A percentile compares a stretch with the other conserved stretches of the same genome.
These are phyloP conservation scores for Oncorhynchus nerka DNA, from an alignment of 2,113 vertebrate genomes.

Conservation along the genomic window DNA sequence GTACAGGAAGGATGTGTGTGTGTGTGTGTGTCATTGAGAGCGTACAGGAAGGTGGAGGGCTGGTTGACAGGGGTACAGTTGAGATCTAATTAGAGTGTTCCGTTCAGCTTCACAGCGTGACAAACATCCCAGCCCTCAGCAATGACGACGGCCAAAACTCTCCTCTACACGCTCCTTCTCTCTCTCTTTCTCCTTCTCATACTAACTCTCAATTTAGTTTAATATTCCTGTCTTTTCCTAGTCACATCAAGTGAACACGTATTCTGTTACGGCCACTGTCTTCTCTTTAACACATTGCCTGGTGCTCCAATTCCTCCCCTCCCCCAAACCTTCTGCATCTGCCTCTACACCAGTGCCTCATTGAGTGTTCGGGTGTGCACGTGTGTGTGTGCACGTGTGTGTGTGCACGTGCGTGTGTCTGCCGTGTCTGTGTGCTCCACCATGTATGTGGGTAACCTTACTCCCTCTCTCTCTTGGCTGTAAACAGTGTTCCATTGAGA, in stretches of 20 bases:
- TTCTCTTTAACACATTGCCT: neutral
- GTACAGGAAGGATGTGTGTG: slow-evolving; percentile 33
- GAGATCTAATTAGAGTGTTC: slow-evolving; percentile 73
- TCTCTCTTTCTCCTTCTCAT: slow-evolving; percentile 6
- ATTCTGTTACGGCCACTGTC: neutral
- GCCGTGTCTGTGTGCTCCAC: slow-evolving; percentile 8
- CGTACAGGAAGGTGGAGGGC: slow-evolving; percentile 53
- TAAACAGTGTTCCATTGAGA: slow-evolving; percentile 65
- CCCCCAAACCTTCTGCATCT: slow-evolving; percentile 39
- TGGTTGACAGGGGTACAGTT: slow-evolving; percentile 58
- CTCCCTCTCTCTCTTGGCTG: slow-evolving; percentile 41
- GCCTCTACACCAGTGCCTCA: slow-evolving; percentile 37
- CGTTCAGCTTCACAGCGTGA: slow-evolving; percentile 42
- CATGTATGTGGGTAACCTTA: slow-evolving; percentile 44
- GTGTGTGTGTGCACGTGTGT: neutral
- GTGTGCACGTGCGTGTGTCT: neutral
- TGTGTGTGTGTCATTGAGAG: slow-evolving; percentile 9
- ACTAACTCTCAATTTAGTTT: slow-evolving; percentile 6
- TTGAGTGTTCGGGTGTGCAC: slow-evolving; percentile 27
- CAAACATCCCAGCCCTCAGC: slow-evolving; percentile 50
- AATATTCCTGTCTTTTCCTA: neutral
- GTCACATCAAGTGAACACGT: slow-evolving; percentile 2
- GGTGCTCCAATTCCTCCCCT: slow-evolving; percentile 16
- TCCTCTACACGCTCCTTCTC: slow-evolving; percentile 5
- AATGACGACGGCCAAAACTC: neutral